These are phyloP conservation scores for Sylvia atricapilla DNA, from an alignment of 2,113 vertebrate genomes.

Conservation along the genomic window DNA sequence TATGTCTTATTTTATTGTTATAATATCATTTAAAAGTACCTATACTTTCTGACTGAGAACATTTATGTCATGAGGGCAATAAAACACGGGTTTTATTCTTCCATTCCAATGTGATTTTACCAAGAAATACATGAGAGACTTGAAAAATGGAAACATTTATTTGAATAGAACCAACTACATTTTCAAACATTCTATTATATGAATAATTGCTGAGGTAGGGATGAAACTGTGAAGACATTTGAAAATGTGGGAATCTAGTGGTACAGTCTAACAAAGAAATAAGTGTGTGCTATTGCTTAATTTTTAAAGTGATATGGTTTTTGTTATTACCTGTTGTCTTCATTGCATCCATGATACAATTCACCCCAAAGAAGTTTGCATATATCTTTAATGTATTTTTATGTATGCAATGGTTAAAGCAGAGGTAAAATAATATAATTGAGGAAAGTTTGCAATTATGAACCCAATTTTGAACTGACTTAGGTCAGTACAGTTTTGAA, in stretches of 20 bases:
- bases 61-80: background rate
- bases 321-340: background rate
- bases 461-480: background rate
- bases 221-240: background rate
- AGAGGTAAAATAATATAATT: background rate
- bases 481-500: background rate
- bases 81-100: background rate
- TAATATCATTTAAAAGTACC: background rate
- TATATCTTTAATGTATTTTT: background rate
- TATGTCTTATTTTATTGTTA: slow-evolving; percentile 27
- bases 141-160: background rate
- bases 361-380: background rate
- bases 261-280: background rate
- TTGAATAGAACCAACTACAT: background rate
- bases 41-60: background rate
- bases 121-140: background rate
- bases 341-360: background rate
- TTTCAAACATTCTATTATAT: background rate
- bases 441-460: background rate
- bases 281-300: background rate
- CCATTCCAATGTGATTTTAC: background rate
- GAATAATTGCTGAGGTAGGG: background rate
- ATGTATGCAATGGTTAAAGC: background rate
- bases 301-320: background rate
- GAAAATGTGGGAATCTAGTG: background rate